Evolutionary conservation across 2,888 invertebrate species (phyloP).

Genomic region (Aphidius colemani): DNA sequence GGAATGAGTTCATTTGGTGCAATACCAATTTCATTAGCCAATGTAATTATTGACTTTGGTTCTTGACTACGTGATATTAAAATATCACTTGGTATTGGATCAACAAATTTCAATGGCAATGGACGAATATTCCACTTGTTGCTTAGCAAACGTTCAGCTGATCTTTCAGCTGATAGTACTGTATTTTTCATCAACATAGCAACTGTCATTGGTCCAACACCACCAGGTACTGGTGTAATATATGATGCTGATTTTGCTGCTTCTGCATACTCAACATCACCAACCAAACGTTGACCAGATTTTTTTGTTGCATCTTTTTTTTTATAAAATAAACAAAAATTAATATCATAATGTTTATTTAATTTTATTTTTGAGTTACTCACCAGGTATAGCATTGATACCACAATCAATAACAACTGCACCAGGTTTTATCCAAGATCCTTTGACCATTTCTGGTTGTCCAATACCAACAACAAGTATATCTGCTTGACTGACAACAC

Average conservation of each 20-base stretch:
- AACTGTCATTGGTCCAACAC: conserved; percentile 99
- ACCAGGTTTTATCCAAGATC: conserved; percentile 96
- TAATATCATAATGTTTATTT: conserved; percentile 2
- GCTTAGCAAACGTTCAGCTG: conserved; percentile 65
- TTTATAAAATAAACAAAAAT: neutral
- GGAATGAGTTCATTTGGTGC: conserved; percentile 79
- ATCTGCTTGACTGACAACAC: conserved; percentile 81
- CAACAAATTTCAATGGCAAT: conserved; percentile 68
- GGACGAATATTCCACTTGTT: conserved; percentile 74
- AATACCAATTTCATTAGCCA: conserved; percentile 87
- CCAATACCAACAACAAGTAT: conserved; percentile 97
- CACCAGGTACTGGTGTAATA: conserved; percentile 95
- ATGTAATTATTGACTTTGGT: conserved; percentile 78
- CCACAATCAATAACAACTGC: conserved; percentile 99
- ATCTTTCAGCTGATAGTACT: conserved; percentile 77
- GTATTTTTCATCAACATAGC: conserved; percentile 98
- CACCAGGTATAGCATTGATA: conserved; percentile 89
- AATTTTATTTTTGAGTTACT: conserved; percentile 14
- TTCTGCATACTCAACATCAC: conserved; percentile 89
- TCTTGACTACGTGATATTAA: conserved; percentile 85
- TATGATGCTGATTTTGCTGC: conserved; percentile 80
- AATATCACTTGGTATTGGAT: conserved; percentile 93
- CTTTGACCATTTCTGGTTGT: conserved; percentile 85
- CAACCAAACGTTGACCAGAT: conserved; percentile 84
- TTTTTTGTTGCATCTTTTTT: conserved; percentile 74